These are phyloP conservation scores for Antedon mediterranea DNA, from an alignment of 53 echinoderm and acorn worm genomes.

Conservation along the genomic window DNA sequence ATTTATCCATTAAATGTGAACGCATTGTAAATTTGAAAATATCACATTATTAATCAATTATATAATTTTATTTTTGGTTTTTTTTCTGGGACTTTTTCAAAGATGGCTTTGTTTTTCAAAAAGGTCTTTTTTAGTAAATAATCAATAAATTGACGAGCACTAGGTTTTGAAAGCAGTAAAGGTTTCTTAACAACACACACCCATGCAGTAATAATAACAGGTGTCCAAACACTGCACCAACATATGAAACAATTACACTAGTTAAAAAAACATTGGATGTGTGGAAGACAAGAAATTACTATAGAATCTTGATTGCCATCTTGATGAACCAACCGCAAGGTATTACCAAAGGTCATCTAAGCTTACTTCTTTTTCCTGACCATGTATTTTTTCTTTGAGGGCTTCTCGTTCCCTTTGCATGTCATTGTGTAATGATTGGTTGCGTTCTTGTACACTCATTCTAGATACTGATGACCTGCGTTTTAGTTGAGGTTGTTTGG, in stretches of 20 bases:
- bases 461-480: conserved; percentile 89
- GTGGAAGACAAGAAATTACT: neutral
- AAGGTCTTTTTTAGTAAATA: neutral
- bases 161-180: neutral
- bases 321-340: neutral
- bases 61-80: neutral
- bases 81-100: neutral
- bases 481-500: conserved; percentile 81
- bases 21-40: neutral
- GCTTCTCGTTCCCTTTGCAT: conserved; percentile 81
- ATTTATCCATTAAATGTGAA: neutral
- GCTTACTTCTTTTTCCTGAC: conserved; percentile 58
- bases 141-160: neutral
- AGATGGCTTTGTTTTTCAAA: neutral
- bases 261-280: neutral
- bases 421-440: conserved; percentile 87
- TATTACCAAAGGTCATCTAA: neutral
- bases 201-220: neutral
- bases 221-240: neutral
- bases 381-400: conserved; percentile 90
- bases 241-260: neutral
- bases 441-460: conserved; percentile 84
- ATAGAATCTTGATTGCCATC: neutral
- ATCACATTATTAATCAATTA: neutral
- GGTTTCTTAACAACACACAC: neutral